phyloP scores from a whole-genome alignment of 2,113 vertebrate species.

The Bolborhynchus lineola region DNA sequence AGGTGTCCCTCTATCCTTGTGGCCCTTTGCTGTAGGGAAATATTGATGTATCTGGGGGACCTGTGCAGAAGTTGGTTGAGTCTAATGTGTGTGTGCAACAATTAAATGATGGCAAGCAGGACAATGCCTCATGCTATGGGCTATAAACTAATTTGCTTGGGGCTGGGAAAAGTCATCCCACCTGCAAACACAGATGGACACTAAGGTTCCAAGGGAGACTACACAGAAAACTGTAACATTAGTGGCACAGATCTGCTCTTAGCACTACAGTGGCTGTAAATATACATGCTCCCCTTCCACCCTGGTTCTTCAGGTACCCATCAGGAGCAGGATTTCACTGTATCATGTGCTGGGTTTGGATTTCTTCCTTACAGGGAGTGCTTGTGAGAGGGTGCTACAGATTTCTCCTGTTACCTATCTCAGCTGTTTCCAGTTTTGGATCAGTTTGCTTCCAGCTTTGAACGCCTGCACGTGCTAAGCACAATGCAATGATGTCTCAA shows the following conservation, averaged over 20 bases:
- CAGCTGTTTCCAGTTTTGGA: background rate
- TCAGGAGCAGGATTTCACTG: background rate
- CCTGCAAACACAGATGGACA: background rate
- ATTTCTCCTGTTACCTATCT: background rate
- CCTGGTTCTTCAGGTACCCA: background rate
- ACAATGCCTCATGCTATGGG: background rate
- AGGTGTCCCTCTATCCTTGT: background rate
- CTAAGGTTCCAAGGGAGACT: background rate
- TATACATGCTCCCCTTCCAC: background rate
- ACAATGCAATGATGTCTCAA: background rate
- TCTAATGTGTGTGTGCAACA: background rate
- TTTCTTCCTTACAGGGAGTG: background rate
- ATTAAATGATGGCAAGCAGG: background rate
- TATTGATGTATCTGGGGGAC: fast-evolving
- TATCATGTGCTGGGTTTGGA: background rate
- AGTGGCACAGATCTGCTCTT: background rate
- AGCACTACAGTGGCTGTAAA: background rate
- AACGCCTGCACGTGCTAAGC: background rate
- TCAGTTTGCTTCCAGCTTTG: background rate
- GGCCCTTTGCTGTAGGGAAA: background rate
- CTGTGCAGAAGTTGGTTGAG: background rate
- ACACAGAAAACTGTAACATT: fast-evolving
- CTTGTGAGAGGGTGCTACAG: background rate
- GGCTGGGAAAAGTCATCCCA: background rate
- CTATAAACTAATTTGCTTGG: background rate